Percentiles rank a stretch among this genome's conserved stretches.
Evolutionary conservation across 2,888 invertebrate species (phyloP).

Genomic region (Brachyopa scutellaris): DNA sequence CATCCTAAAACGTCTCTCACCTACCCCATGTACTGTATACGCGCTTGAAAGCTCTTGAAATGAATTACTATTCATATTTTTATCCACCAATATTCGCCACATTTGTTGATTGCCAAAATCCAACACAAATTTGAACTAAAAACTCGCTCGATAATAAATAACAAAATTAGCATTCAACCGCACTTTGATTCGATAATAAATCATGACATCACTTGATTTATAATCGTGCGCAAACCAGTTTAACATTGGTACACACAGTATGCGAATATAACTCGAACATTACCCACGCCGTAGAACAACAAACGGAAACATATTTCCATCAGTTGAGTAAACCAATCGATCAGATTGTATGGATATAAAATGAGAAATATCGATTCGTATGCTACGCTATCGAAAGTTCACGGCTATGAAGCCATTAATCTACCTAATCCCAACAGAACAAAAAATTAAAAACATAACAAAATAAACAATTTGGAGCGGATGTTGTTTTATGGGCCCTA

Average conservation of each 20-base stretch:
- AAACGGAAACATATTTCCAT: conserved; percentile 65
- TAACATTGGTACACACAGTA: conserved; percentile 15
- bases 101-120: too few relatives aligned
- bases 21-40: too few relatives aligned
- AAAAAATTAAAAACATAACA: not conserved
- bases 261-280: not conserved
- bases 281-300: conserved; percentile 8
- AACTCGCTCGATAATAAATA: conserved; percentile 21
- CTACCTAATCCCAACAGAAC: conserved; percentile 7
- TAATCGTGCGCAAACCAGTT: conserved; percentile 58
- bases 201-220: conserved; percentile 70
- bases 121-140: too few relatives aligned
- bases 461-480: conserved; percentile 18
- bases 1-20: too few relatives aligned
- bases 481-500: conserved; percentile 25
- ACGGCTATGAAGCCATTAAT: conserved; percentile 62
- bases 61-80: too few relatives aligned
- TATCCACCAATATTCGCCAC: too few relatives aligned
- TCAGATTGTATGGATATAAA: conserved; percentile 47
- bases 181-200: conserved; percentile 53
- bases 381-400: conserved; percentile 58
- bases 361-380: conserved; percentile 19
- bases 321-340: conserved; percentile 59
- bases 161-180: conserved; percentile 51
- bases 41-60: too few relatives aligned